Base-by-base conservation (phyloP, 2,888 invertebrate genomes). In the Julus scandinavius region DNA sequence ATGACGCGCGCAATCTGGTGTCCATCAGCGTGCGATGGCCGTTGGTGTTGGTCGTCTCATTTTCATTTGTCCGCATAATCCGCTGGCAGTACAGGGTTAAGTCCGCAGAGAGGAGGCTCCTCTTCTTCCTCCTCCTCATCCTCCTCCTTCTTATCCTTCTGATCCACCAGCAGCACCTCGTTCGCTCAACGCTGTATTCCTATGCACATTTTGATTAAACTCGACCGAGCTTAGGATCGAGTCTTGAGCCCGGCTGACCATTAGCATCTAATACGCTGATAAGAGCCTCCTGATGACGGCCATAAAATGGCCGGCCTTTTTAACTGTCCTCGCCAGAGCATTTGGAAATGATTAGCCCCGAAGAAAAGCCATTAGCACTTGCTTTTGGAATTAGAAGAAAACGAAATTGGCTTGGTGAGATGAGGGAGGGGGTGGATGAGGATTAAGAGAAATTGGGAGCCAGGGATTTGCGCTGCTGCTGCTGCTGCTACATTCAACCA, bases 241-340 rank as follows among this genome's bases (percentile, higher is more conserved):
- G 80, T 80, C 80, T 29, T 38, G 80, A 80, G 80, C 80, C 29
- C 80, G 80, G 80, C 80, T 80, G 80, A 80, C 80, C 80, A 80
- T 80, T 80, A 80, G 80, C 80, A 80, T 80, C 80, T 80, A 80
- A 80, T 80, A 80, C 80, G 80, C 80, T 80, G 80, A 80, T 80
- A 80, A 80, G 80, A 80, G 80, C 80, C 80, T 80, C 80, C 80
- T 80, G 80, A 80, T 80, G 80, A 80, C 80, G 80, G 80, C 80
- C 38, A 80, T 80, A 80, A 80, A 80, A 80, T 80, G 80, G 80
- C 20, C 20, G 6, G 80, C 80, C 80, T 80, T 80, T 80, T 80
- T 80, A 80, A 80, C 80, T 80, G 80, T 80, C 80, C 80, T 80
- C 80, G 80, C 80, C 80, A 80, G 80, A 80, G 80, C 80, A 80